These are phyloP conservation scores for Lindbergichthys nudifrons DNA, from an alignment of 2,797 vertebrate genomes.

Conservation along the genomic window DNA sequence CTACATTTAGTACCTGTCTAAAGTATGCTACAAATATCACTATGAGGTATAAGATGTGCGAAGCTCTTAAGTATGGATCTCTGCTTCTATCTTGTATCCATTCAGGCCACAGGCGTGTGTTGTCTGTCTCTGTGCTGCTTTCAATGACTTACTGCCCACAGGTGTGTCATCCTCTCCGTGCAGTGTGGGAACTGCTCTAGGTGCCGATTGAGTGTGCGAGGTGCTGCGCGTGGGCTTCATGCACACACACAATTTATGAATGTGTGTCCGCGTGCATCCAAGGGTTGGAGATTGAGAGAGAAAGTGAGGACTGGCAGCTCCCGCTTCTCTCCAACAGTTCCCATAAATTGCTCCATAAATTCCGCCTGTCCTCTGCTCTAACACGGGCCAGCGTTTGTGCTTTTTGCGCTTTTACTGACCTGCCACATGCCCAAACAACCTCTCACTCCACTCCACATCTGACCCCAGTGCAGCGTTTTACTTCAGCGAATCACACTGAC, in stretches of 20 bases:
- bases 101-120: slow-evolving; percentile 14
- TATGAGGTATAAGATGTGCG: neutral
- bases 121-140: slow-evolving; percentile 19
- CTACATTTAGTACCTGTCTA: neutral
- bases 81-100: neutral
- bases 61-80: neutral
- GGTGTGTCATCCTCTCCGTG: slow-evolving; percentile 40
- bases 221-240: neutral
- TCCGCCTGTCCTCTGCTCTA: slow-evolving; percentile 26
- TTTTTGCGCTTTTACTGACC: slow-evolving; percentile 32
- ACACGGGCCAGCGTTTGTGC: slow-evolving; percentile 27
- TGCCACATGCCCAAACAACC: slow-evolving; percentile 6
- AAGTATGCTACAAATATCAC: neutral
- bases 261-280: slow-evolving; percentile 29
- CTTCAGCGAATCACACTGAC: slow-evolving; percentile 17
- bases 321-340: slow-evolving; percentile 41
- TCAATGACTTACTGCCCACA: slow-evolving; percentile 44
- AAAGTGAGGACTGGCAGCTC: slow-evolving; percentile 17
- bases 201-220: slow-evolving; percentile 24
- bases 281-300: slow-evolving; percentile 8
- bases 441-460: neutral
- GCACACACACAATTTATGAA: slow-evolving; percentile 50
- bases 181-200: slow-evolving; percentile 23
- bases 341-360: slow-evolving; percentile 63
- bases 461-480: slow-evolving; percentile 24